phyloP scores from a whole-genome alignment of 2,888 invertebrate genomes.

The Trachelus troglodyta region DNA sequence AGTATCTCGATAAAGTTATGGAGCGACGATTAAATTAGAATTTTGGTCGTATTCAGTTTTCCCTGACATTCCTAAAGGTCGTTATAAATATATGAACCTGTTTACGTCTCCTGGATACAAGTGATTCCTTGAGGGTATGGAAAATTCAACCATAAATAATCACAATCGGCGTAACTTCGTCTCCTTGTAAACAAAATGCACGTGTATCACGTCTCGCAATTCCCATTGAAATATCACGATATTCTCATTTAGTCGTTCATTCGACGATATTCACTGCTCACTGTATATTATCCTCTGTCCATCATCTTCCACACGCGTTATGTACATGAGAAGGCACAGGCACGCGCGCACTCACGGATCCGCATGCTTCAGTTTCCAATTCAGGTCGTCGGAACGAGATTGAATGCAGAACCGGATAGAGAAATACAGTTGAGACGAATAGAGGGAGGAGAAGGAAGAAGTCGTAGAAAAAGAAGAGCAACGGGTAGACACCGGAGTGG shows the following conservation, averaged over 20 bases:
- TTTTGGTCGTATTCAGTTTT: neutral
- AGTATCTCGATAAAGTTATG: neutral
- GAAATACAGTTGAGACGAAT: neutral
- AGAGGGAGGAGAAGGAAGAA: neutral
- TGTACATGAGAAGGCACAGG: neutral
- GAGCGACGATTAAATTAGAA: neutral
- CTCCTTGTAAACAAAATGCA: neutral
- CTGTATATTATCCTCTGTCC: neutral
- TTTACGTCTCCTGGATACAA: neutral
- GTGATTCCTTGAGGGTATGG: neutral
- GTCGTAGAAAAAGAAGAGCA: neutral
- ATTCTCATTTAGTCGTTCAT: neutral
- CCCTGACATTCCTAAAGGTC: neutral
- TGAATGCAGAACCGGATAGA: neutral
- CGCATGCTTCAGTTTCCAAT: neutral
- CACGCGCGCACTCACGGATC: neutral
- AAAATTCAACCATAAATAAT: conserved; percentile 10
- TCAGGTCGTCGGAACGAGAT: neutral
- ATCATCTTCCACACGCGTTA: neutral
- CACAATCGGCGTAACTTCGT: neutral
- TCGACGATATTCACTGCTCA: neutral
- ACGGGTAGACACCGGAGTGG: neutral
- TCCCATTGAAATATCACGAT: neutral
- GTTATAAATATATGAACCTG: neutral
- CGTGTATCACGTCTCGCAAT: neutral